phyloP scores from a whole-genome alignment of 2,113 vertebrate genomes.

The Coryphaenoides rupestris region DNA sequence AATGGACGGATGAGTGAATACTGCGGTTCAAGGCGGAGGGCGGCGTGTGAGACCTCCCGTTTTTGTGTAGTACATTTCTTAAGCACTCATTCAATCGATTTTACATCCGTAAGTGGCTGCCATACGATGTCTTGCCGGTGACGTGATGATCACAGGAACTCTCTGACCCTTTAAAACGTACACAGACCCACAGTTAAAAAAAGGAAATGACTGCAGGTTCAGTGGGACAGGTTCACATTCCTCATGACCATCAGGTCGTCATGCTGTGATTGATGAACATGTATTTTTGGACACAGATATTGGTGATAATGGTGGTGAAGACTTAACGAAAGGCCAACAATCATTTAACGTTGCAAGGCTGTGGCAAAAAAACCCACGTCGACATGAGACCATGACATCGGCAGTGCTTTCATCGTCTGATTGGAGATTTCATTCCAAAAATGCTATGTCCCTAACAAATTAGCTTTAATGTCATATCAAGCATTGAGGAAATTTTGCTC shows the following conservation, averaged over 20 bases:
- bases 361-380: no score
- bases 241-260: no score
- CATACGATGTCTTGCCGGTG: slow-evolving; percentile 29
- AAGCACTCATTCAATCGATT: slow-evolving; percentile 5
- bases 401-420: slow-evolving; percentile 42
- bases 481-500: not conserved
- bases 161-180: slow-evolving; percentile 13
- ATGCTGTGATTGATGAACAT: no score
- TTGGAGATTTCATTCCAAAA: slow-evolving; percentile 25
- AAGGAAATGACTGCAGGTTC: not conserved
- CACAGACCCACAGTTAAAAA: not conserved
- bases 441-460: not conserved
- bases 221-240: no score
- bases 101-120: slow-evolving; percentile 6
- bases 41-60: not conserved
- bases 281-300: no score
- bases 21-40: slow-evolving; percentile 9
- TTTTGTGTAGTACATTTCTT: not conserved
- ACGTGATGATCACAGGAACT: slow-evolving; percentile 9
- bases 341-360: slow-evolving; percentile 28
- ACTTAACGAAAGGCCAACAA: slow-evolving; percentile 32
- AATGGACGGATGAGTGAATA: slow-evolving; percentile 20
- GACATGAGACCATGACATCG: no score
- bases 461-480: not conserved
- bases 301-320: not conserved